phyloP scores from a whole-genome alignment of 2,888 invertebrate species.

The Tetragnatha montana region DNA sequence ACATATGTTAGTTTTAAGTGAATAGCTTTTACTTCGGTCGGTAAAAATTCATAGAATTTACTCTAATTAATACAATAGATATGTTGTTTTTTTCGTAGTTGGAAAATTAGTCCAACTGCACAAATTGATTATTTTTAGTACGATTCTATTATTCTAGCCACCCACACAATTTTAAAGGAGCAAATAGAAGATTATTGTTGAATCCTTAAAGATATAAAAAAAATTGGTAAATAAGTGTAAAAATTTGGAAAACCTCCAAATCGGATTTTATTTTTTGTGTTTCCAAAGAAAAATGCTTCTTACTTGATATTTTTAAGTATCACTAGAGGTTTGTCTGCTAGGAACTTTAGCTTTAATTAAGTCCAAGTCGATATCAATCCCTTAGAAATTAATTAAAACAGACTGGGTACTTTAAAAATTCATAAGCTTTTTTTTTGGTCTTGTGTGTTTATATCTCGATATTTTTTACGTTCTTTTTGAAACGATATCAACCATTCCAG shows the following conservation, averaged over 20 bases:
- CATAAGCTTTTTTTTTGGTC: conserved; percentile 12
- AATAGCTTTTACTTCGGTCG: too few species aligned
- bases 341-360: conserved; percentile 44
- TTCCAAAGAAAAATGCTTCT: conserved; percentile 29
- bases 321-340: conserved; percentile 27
- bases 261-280: neutral
- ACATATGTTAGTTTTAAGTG: too few species aligned
- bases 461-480: conserved; percentile 14
- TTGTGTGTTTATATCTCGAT: conserved; percentile 32
- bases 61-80: too few species aligned
- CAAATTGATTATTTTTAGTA: too few species aligned
- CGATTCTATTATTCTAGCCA: too few species aligned
- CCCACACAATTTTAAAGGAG: too few species aligned
- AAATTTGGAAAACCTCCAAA: neutral
- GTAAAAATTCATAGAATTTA: too few species aligned
- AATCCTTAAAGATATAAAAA: too few species aligned
- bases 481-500: conserved; percentile 44
- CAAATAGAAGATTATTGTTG: too few species aligned
- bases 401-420: conserved; percentile 48
- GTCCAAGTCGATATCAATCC: conserved; percentile 42
- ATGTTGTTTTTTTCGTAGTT: too few species aligned
- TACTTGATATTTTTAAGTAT: neutral
- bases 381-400: conserved; percentile 61
- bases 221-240: neutral
- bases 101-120: too few species aligned